phyloP scores from a whole-genome alignment of 2,113 vertebrate genomes.

The Cyphomyrus discorhynchus region DNA sequence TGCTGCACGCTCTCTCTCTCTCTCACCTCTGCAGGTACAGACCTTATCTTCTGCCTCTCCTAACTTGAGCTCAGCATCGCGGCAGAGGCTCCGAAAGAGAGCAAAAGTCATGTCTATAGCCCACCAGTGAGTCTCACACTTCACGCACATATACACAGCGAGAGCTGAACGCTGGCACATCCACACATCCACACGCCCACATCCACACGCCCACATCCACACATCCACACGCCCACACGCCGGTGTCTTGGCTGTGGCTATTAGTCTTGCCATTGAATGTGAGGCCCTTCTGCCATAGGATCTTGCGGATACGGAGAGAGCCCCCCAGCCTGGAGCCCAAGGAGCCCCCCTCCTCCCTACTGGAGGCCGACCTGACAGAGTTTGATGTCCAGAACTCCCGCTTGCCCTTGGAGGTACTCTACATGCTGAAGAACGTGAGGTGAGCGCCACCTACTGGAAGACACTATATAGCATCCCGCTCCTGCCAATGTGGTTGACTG shows the following conservation, averaged over 20 bases:
- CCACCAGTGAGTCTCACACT: conserved; percentile 69
- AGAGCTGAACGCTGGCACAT: not conserved
- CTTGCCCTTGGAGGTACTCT: conserved; percentile 88
- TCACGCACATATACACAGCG: not conserved
- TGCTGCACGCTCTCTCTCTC: not conserved
- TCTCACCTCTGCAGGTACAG: conserved; percentile 65
- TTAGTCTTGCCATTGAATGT: not conserved
- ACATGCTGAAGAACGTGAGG: conserved; percentile 96
- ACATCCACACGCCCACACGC: too few relatives aligned
- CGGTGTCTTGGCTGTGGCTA: not conserved
- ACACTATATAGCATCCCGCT: not conserved
- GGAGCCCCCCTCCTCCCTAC: conserved; percentile 86
- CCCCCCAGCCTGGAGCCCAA: conserved; percentile 86
- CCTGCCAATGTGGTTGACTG: not conserved
- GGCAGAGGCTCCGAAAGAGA: conserved; percentile 77
- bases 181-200: not conserved
- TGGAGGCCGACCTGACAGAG: conserved; percentile 90
- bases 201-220: too few relatives aligned
- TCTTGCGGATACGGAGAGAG: conserved; percentile 83
- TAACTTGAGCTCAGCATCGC: conserved; percentile 51
- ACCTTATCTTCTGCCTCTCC: conserved; percentile 63
- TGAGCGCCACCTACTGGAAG: conserved; percentile 37
- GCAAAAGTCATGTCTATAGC: conserved; percentile 82
- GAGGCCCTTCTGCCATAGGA: conserved; percentile 51
- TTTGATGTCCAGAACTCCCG: conserved; percentile 91